Evolutionary conservation across 2,888 invertebrate species (phyloP).

Genomic region (Acanthoscelides obtectus): DNA sequence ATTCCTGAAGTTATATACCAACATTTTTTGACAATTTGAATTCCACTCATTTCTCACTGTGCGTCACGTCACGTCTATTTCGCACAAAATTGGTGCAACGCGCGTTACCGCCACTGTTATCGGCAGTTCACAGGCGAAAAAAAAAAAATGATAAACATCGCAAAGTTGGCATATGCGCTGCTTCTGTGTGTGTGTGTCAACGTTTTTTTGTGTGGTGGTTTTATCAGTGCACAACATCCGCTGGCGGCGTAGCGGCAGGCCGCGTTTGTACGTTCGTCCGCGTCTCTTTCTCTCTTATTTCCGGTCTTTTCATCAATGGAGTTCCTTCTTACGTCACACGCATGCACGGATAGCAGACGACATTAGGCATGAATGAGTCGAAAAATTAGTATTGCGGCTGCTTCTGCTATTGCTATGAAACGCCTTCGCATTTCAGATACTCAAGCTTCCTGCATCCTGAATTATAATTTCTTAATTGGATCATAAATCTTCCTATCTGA

Average conservation of each 20-base stretch:
- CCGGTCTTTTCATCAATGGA: background rate
- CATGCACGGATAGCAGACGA: background rate
- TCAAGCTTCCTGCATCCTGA: background rate
- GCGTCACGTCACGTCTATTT: too few relatives aligned
- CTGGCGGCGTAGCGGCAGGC: too few relatives aligned
- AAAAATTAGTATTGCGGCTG: background rate
- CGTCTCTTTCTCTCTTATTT: background rate
- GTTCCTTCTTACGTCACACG: background rate
- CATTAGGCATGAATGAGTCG: background rate
- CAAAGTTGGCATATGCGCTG: background rate
- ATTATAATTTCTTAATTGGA: too few relatives aligned
- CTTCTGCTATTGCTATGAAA: background rate
- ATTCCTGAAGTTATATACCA: too few relatives aligned
- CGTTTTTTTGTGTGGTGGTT: background rate
- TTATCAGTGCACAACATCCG: background rate
- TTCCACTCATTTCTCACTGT: too few relatives aligned
- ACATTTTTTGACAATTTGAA: too few relatives aligned
- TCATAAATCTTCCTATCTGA: too few relatives aligned
- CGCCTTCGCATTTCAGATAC: background rate
- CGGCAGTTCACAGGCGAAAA: background rate
- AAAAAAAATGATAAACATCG: background rate
- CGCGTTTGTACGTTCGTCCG: background rate
- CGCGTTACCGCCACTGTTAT: background rate
- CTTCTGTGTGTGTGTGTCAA: background rate
- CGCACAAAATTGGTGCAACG: background rate